Evolutionary conservation across 2,888 invertebrate species (phyloP), one percentile per base, ranked within the genome.

Genomic region (Pandemis cinnamomeana): DNA sequence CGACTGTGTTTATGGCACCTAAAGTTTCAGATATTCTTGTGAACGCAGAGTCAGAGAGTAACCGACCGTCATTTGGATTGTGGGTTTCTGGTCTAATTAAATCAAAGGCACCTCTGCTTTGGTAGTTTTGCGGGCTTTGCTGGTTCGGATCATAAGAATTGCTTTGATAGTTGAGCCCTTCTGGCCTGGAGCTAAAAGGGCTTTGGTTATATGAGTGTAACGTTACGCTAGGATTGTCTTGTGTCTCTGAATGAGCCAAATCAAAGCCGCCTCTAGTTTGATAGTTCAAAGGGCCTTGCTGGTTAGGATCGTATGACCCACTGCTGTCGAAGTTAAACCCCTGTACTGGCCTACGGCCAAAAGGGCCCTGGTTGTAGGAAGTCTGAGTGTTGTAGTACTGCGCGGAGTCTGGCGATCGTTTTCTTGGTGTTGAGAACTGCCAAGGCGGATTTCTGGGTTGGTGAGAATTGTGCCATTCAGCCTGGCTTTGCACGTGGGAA

Each of bases 1-100:
- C 98, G 0, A 98, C 97, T 1, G 98, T 97, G 80, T 98, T 98
- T 15, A 98, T 95, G 5, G 98, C 98, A 48, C 98, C 98, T 51
- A 96, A 84, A 0, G 96, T 96, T 86, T 96, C 96, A 0, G 96
- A 95, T 82, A 96, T 95, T 79, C 92, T 95, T 71, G 95, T 93
- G 77, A 96, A 96, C 7, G 96, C 95, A 6, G 95, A 95, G 42
- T 95, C 95, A 1, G 96, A 96, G 0, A 96, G 87, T 5, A 95
- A 82, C 63, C 96, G 91, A 7, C 95, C 95, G 78, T 94, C 91
- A 64, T 91, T 90, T 13, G 89, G 83, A 6, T 80, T 78, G 15
- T 80, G 84, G 7, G 86, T 82, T 78, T 89, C 90, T 53, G 88
- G 83, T 75, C 85, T 77, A 7, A 84, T 79, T 3, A 87, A 78